These are phyloP conservation scores for Scomber colias DNA, from an alignment of 2,113 vertebrate species.

Conservation along the genomic window DNA sequence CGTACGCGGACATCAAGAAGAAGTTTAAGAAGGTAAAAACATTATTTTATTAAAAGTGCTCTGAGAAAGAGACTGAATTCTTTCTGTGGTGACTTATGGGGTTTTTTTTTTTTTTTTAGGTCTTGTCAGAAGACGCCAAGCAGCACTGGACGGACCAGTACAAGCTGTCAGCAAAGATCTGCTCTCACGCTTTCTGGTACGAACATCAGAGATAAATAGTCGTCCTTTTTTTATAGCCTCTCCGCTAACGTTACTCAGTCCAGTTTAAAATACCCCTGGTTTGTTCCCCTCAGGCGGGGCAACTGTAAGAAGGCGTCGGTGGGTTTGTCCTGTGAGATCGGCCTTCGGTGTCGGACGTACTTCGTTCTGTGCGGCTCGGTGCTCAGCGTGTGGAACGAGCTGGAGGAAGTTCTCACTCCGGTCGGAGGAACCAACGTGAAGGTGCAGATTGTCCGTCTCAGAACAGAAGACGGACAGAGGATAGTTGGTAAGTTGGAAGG, in stretches of 20 bases:
- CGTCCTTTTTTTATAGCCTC: not conserved
- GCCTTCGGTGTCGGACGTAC: slow-evolving; percentile 94
- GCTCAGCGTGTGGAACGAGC: slow-evolving; percentile 98
- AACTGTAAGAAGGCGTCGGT: slow-evolving; percentile 96
- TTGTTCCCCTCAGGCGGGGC: slow-evolving; percentile 88
- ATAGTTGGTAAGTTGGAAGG: slow-evolving; percentile 89
- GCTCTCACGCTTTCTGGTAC: slow-evolving; percentile 96
- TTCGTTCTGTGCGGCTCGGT: slow-evolving; percentile 96
- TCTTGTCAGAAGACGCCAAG: slow-evolving; percentile 94
- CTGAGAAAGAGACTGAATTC: fast-evolving
- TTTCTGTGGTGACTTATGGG: not conserved
- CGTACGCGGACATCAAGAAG: slow-evolving; percentile 93
- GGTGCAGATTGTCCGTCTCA: slow-evolving; percentile 96
- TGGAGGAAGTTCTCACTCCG: slow-evolving; percentile 94
- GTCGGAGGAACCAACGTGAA: slow-evolving; percentile 97
- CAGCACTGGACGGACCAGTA: slow-evolving; percentile 96
- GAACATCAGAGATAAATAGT: slow-evolving; percentile 43
- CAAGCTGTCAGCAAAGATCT: slow-evolving; percentile 93
- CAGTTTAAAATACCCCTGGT: not conserved
- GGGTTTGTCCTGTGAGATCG: slow-evolving; percentile 96
- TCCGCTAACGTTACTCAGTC: not conserved
- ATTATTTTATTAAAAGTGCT: not conserved
- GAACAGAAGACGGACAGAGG: slow-evolving; percentile 96
- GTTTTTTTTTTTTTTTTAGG: slow-evolving; percentile 77
- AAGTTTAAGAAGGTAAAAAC: slow-evolving; percentile 94